Percentiles rank a stretch among this genome's conserved stretches.
These are phyloP conservation scores for Cantharis flavilabris DNA, from an alignment of 2,888 invertebrate species.

Conservation along the genomic window DNA sequence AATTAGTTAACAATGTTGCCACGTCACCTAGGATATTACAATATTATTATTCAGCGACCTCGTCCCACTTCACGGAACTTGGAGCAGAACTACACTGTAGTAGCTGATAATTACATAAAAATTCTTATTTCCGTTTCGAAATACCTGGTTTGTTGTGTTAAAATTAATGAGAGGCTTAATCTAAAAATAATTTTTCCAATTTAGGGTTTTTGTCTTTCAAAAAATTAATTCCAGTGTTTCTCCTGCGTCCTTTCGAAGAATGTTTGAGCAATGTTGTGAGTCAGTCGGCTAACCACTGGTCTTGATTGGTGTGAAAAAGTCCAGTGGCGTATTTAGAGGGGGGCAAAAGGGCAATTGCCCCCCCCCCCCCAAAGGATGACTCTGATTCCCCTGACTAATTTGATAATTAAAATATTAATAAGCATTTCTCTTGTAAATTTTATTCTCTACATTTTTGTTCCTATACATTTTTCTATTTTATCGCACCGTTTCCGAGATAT, in stretches of 20 bases:
- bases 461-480: no score
- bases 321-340: no score
- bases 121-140: slow-evolving; percentile 19
- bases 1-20: slow-evolving; percentile 2
- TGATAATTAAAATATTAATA: no score
- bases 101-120: background rate
- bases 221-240: no score
- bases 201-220: background rate
- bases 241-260: background rate
- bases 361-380: no score
- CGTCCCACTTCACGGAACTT: slow-evolving; percentile 56
- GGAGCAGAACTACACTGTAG: slow-evolving; percentile 48
- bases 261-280: background rate
- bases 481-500: no score
- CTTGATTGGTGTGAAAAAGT: no score
- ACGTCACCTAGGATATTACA: slow-evolving; percentile 45
- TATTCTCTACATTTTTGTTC: no score
- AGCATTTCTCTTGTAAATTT: no score
- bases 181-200: background rate
- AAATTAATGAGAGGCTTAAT: background rate
- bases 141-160: background rate
- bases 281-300: no score
- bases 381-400: no score
- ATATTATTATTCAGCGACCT: slow-evolving; percentile 53
- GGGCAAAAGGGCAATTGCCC: no score